These are phyloP conservation scores for Phthorimaea operculella DNA, from an alignment of 1,140 invertebrate species.

Conservation along the genomic window DNA sequence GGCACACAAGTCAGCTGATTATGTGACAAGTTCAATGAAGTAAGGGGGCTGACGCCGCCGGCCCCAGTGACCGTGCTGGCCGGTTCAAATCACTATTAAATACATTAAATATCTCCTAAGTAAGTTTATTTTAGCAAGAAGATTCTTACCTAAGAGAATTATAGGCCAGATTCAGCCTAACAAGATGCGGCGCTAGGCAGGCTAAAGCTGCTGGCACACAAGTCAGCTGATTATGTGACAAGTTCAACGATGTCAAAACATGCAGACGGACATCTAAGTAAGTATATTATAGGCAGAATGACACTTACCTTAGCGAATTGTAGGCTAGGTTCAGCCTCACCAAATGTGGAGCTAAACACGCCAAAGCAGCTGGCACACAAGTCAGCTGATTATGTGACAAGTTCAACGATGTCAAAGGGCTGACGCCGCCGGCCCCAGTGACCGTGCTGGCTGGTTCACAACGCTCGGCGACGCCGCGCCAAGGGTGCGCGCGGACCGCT, in stretches of 20 bases:
- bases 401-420: conserved; percentile 78
- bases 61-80: too few relatives aligned
- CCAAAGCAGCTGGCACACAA: conserved; percentile 85
- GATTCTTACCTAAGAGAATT: conserved; percentile 74
- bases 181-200: conserved; percentile 87
- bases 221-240: conserved; percentile 92
- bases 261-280: too few relatives aligned
- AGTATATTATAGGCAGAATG: too few relatives aligned
- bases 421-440: conserved; percentile 69
- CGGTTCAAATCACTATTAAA: too few relatives aligned
- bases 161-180: conserved; percentile 90
- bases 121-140: too few relatives aligned
- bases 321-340: conserved; percentile 91
- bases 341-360: conserved; percentile 88
- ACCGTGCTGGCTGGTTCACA: conserved; percentile 73
- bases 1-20: conserved; percentile 92
- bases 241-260: conserved; percentile 82
- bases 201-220: conserved; percentile 89
- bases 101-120: too few relatives aligned
- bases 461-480: conserved; percentile 72
- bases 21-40: conserved; percentile 87
- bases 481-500: conserved; percentile 75
- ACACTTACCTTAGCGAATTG: conserved; percentile 74
- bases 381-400: conserved; percentile 92
- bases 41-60: too few relatives aligned